Evolutionary conservation across 2,113 vertebrate species (phyloP), one percentile per base, ranked within the genome.

Genomic region (Brienomyrus longianalis): DNA sequence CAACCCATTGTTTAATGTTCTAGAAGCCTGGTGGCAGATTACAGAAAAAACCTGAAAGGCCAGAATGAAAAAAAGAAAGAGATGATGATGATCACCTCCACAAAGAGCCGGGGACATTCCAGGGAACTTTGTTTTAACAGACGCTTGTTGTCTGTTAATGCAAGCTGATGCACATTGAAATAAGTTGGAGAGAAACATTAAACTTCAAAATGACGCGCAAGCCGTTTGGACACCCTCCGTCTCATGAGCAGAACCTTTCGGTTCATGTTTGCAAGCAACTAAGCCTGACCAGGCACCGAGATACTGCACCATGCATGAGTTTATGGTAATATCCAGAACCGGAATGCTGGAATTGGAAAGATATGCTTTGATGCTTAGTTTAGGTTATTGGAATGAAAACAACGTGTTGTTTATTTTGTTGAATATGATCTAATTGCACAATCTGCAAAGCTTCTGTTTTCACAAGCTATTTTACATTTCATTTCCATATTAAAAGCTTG

Each of bases 21-120:
- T 47, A 9, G 31, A 88, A 66, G 31, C 56, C 35, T 27, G 51
- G 31, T 59, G 86, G 21, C 31, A 54, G 48, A 86, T 52, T 86
- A 54, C 85, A 59, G 52, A n/a, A 45, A 56, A 66, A 88, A 88
- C 87, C 87, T n/a, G 86, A 88, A 88, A 88, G 8, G 54, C 35
- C 39, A 45, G 87, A 88, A 62, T 47, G 19, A 45, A 9, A 66
- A 48, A 66, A 11, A 66, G 48, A 85, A n/a, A 0, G 43, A 85
- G 19, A 48, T 66, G 52, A 62, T 66, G 54, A 21, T 62, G 35
- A n/a, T 88, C 17, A 10, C 15, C 19, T 4, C 31, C 7, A 35
- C 13, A 66, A 3, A 66, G 35, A 39, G 85, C 31, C 23, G 13
- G 50, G 48, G 48, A 87, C 48, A 87, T 88, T 88, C 56, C 86